Evolutionary conservation across 2,888 invertebrate genomes (phyloP).

Genomic region (Petrolisthes cinctipes): DNA sequence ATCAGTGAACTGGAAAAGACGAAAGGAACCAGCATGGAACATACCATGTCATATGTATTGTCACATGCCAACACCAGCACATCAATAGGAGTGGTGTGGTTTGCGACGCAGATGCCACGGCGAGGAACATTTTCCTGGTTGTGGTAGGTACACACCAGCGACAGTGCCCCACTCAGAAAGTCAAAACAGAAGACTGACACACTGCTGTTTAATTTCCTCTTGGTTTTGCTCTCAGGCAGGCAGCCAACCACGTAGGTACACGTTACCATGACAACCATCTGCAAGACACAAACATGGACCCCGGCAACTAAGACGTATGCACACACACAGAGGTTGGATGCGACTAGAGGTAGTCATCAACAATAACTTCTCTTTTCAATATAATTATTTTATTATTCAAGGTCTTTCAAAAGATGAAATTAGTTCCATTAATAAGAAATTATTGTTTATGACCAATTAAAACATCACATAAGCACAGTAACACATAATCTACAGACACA

Average conservation of each 20-base stretch:
- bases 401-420: too few species aligned
- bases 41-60: constrained; percentile 95
- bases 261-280: constrained; percentile 89
- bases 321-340: background rate
- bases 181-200: constrained; percentile 92
- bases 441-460: too few species aligned
- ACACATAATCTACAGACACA: too few species aligned
- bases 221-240: constrained; percentile 82
- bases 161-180: constrained; percentile 90
- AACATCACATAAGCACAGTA: too few species aligned
- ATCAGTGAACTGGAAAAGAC: background rate
- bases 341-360: too few species aligned
- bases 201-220: constrained; percentile 83
- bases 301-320: constrained; percentile 37
- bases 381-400: too few species aligned
- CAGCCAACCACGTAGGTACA: constrained; percentile 90
- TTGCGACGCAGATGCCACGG: constrained; percentile 93
- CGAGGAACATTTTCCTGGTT: constrained; percentile 87
- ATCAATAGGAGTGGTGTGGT: constrained; percentile 99
- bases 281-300: constrained; percentile 66
- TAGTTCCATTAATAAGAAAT: too few species aligned
- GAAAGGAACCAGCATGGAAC: constrained; percentile 47
- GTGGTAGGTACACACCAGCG: constrained; percentile 88
- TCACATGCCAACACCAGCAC: constrained; percentile 96
- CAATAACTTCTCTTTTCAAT: too few species aligned